These are phyloP conservation scores for Ophiothrix spiculata DNA, from an alignment of 35 echinoderm and acorn worm species.

Conservation along the genomic window DNA sequence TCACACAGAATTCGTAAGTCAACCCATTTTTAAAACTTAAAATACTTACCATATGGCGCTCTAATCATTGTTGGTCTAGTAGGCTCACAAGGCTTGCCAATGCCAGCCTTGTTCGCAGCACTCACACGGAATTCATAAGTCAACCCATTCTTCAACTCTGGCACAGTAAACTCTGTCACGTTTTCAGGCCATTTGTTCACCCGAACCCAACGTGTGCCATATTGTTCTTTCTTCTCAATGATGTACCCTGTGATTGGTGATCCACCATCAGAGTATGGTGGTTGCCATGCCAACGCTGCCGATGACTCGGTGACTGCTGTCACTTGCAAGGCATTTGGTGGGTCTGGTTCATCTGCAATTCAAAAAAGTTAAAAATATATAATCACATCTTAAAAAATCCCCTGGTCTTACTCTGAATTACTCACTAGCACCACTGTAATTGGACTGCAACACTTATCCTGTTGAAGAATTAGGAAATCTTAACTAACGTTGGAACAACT, in stretches of 20 bases:
- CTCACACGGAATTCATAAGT: constrained; percentile 78
- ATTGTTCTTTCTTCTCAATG: constrained; percentile 33
- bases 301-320: constrained; percentile 50
- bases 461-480: too few relatives aligned
- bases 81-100: constrained; percentile 58
- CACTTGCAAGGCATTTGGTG: constrained; percentile 64
- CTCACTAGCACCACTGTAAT: too few relatives aligned
- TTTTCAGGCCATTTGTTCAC: constrained; percentile 9
- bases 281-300: constrained; percentile 71
- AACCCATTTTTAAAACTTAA: constrained; percentile 29
- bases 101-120: constrained; percentile 78
- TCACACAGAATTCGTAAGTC: constrained; percentile 76
- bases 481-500: too few relatives aligned
- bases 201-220: constrained; percentile 23
- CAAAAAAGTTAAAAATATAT: background rate
- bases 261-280: constrained; percentile 43
- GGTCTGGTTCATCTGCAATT: constrained; percentile 68
- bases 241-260: constrained; percentile 50
- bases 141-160: constrained; percentile 37
- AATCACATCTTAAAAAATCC: too few relatives aligned
- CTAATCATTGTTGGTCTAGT: constrained; percentile 54
- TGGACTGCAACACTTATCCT: too few relatives aligned
- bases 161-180: constrained; percentile 54
- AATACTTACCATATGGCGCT: constrained; percentile 74
- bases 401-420: too few relatives aligned